Base-by-base conservation (phyloP, 2,113 vertebrate genomes). In the Onychorhynchus coronatus region DNA sequence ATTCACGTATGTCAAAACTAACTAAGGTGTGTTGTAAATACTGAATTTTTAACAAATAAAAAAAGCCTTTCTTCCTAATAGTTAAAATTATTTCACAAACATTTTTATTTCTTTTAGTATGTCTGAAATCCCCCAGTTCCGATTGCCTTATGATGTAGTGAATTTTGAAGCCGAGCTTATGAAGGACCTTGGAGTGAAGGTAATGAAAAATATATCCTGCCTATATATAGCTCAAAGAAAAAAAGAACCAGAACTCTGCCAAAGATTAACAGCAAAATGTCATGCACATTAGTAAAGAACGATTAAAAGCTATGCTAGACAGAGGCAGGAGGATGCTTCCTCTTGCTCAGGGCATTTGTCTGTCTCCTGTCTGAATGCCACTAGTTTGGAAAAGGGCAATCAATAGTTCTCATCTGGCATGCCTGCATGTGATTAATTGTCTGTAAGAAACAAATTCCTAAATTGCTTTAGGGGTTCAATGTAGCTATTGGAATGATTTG, bases 121-220 rank as follows among this genome's bases (percentile, higher is more conserved):
- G 1, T 98, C 99, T 93, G 99, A 99, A 98, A 99, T 99, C 80
- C 99, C 99, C 84, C 99, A 99, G 96, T 99, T 99, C 96, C 98
- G 98, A 42, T 97, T 99, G 95, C 99, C 99, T 0, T 98, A 97
- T 77, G 98, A 99, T 88, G 98, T 98, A 5, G 98, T 99, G 92
- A 98, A 98, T 98, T 99, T 99, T 97, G 99, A 99, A 98, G 97
- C 98, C 10, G 91, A 98, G 78, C 98, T 99, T 86, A 98, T 99
- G 99, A 99, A 99, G 95, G 98, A 99, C 97, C 98, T 99, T 61
- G 99, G 99, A 91, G 98, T 99, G 86, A 98, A 99, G 98, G 98
- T 99, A 98, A 98, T 97, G 96, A 97, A 97, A 96, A 96, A 89
- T 83, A 91, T 94, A 93, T 86, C 61, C 55, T 97, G 89, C 58